Evolutionary conservation across 92 coral and sea anemone genomes (phyloP).

Genomic region (Epizoanthus scotinus): DNA sequence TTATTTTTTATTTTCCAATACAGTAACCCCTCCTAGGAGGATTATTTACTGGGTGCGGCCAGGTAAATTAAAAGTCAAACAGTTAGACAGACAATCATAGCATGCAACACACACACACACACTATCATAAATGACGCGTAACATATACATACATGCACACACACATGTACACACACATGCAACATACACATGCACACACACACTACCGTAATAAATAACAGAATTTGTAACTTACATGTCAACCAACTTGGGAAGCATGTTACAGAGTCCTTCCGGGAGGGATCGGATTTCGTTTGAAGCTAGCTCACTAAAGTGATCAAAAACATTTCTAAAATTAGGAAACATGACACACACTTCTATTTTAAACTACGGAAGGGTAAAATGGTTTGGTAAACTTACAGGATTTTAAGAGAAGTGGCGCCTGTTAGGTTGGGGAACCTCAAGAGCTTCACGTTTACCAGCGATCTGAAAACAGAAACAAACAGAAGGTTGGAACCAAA

Average conservation of each 20-base stretch:
- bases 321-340: neutral
- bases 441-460: slow-evolving; percentile 56
- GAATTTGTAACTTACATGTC: slow-evolving; percentile 35
- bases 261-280: slow-evolving; percentile 42
- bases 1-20: too few relatives aligned
- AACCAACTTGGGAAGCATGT: slow-evolving; percentile 25
- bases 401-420: slow-evolving; percentile 51
- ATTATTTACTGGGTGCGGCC: too few relatives aligned
- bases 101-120: too few relatives aligned
- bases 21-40: too few relatives aligned
- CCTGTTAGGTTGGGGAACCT: slow-evolving; percentile 92
- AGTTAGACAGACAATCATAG: too few relatives aligned
- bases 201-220: neutral
- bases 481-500: neutral
- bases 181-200: neutral
- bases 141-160: neutral
- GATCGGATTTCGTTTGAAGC: slow-evolving; percentile 6
- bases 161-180: neutral
- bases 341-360: too few relatives aligned
- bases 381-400: slow-evolving; percentile 59
- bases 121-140: neutral
- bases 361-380: too few relatives aligned
- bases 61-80: too few relatives aligned
- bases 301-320: slow-evolving; percentile 8
- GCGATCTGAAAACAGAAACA: slow-evolving; percentile 41